Evolutionary conservation across 2,888 invertebrate genomes (phyloP).

Genomic region (Phortica okadai): DNA sequence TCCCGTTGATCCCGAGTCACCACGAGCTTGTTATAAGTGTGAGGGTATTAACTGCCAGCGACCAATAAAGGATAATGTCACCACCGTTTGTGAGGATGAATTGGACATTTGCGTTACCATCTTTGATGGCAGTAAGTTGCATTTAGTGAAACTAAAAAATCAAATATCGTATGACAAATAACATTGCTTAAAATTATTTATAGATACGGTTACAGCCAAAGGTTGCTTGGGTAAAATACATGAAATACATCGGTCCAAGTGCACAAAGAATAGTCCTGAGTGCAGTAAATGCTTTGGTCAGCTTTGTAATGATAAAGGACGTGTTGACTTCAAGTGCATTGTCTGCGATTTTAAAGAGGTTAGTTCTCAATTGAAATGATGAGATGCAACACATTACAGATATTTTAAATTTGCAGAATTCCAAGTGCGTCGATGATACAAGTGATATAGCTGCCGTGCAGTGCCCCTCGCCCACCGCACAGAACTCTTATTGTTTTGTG

Average conservation of each 20-base stretch:
- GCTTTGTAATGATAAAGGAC: conserved; percentile 69
- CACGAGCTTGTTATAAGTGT: conserved; percentile 66
- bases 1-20: conserved; percentile 44
- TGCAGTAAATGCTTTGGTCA: conserved; percentile 67
- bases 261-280: conserved; percentile 49
- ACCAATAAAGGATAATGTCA: conserved; percentile 55
- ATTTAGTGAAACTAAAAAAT: neutral
- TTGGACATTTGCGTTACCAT: conserved; percentile 72
- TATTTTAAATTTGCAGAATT: conserved; percentile 48
- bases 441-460: conserved; percentile 50
- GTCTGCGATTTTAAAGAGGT: conserved; percentile 66
- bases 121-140: conserved; percentile 68
- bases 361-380: conserved; percentile 33
- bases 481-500: conserved; percentile 72
- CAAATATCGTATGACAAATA: neutral
- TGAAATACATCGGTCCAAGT: conserved; percentile 59
- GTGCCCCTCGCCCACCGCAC: conserved; percentile 64
- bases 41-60: conserved; percentile 71
- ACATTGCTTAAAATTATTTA: neutral
- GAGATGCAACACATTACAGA: neutral
- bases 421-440: conserved; percentile 54
- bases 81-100: conserved; percentile 60
- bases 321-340: conserved; percentile 65
- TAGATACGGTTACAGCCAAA: conserved; percentile 64
- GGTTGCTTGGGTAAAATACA: conserved; percentile 66